Evolutionary conservation across 1,140 invertebrate genomes (phyloP), one percentile per base, ranked within the genome.

Genomic region (Branchinecta lindahli): DNA sequence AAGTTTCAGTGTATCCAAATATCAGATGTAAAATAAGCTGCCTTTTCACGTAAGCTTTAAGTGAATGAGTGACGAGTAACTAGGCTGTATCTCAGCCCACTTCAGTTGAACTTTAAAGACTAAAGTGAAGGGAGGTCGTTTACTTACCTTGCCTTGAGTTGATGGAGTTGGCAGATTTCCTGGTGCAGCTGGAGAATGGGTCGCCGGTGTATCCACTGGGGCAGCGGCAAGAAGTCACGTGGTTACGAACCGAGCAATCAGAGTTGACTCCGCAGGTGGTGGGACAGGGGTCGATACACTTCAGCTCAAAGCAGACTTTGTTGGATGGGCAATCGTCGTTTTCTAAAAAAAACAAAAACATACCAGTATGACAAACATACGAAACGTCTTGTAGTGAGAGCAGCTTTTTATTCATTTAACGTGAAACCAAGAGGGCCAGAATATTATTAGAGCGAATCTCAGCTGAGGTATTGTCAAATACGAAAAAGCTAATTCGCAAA

Each of bases 111-210:
- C 33, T 33, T 33, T 33, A 33, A 33, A 33, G 33, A 5, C 5
- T 33, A 33, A 33, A 33, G 33, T 33, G 33, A 33, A 33, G 33
- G 5, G 33, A 33, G 33, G 33, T 33, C 33, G 33, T 33, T 1
- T 5, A 33, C 33, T 33, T 33, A 33, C 67, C 45, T 44, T 21
- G 44, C n/a, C 69, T 44, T 52, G 68, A 8, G 18, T 44, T 12
- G 9, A 33, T 52, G 21, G 46, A 65, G 44, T n/a, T 66, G n/a
- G 68, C 46, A 33, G 33, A 33, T 15, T 52, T 21, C 8, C 81
- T 79, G 76, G 83, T 80, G 76, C 87, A 88, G 47, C 79, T 75
- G 12, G 78, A 78, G 75, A 85, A 76, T 7, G 81, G 78, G 74
- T 82, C 79, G 10, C 86, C 86, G 80, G 75, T 73, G 74, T 80